phyloP scores from a whole-genome alignment of 2,113 vertebrate genomes.

The Corythornis madagascariensis region DNA sequence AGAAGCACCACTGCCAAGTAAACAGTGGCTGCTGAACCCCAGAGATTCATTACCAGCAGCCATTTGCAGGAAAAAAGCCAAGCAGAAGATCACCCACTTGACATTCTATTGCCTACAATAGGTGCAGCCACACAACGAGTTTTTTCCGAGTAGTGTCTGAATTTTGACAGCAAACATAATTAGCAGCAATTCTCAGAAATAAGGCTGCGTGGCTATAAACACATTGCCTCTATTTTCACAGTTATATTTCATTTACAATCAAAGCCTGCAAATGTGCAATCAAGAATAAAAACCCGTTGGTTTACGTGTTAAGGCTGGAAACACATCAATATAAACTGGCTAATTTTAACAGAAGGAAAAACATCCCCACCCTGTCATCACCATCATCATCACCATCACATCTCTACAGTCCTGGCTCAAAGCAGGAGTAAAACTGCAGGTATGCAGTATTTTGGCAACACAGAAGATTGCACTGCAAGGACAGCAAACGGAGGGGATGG shows the following conservation, averaged over 20 bases:
- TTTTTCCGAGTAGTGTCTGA: not conserved
- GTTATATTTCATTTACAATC: not conserved
- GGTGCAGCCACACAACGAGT: not conserved
- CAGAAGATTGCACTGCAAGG: not conserved
- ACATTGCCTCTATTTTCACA: not conserved
- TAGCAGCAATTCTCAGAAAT: not conserved
- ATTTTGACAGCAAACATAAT: not conserved
- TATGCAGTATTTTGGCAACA: not conserved
- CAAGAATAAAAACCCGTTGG: not conserved
- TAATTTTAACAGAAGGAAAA: not conserved
- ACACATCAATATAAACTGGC: not conserved
- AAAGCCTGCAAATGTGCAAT: not conserved
- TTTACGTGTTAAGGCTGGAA: not conserved
- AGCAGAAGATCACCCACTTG: not conserved
- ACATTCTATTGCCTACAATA: not conserved
- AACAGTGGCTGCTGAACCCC: not conserved
- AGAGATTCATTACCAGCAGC: not conserved
- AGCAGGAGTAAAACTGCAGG: not conserved
- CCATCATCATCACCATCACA: not conserved
- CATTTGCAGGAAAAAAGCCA: not conserved
- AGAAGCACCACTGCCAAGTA: not conserved
- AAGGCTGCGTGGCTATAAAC: not conserved
- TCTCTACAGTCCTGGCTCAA: not conserved
- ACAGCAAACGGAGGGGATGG: not conserved
- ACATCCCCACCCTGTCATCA: not conserved